These are phyloP conservation scores for Panthera leo DNA, from an alignment of 2,113 vertebrate species.

Conservation along the genomic window DNA sequence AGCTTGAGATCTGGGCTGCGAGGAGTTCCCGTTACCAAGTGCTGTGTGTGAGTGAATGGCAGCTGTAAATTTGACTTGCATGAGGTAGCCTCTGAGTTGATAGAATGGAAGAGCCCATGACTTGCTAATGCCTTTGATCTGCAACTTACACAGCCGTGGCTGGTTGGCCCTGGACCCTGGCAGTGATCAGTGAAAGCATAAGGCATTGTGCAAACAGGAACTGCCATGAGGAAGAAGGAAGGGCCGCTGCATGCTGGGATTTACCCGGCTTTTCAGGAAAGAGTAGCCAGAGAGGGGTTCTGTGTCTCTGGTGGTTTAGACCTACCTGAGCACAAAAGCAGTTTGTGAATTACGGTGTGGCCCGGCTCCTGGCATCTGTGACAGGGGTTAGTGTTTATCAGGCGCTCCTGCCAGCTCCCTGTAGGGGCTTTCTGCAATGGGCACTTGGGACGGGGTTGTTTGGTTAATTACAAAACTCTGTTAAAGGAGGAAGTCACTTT, in stretches of 20 bases:
- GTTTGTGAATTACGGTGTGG: fast-evolving
- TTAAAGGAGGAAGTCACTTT: slow-evolving; percentile 4
- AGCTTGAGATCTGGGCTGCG: not conserved
- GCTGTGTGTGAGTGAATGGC: slow-evolving; percentile 57
- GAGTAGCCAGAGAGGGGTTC: not conserved
- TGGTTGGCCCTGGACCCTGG: not conserved
- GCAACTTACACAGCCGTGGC: not conserved
- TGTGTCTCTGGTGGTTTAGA: not conserved
- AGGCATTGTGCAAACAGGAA: not conserved
- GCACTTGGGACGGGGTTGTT: not conserved
- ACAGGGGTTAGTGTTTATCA: too few species aligned
- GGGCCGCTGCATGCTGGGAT: not conserved
- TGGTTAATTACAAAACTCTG: not conserved
- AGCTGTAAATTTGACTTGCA: slow-evolving; percentile 63
- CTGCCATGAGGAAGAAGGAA: not conserved
- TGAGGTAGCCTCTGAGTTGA: not conserved
- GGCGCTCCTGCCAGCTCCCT: not conserved
- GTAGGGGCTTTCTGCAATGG: not conserved
- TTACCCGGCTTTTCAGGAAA: not conserved
- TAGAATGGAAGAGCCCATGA: slow-evolving; percentile 50
- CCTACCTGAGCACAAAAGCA: too few species aligned
- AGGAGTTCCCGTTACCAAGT: not conserved
- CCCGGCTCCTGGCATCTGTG: fast-evolving
- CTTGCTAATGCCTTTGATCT: slow-evolving; percentile 74
- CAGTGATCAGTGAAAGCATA: not conserved